Evolutionary conservation across 2,113 vertebrate genomes (phyloP).

Genomic region (Capra hircus): DNA sequence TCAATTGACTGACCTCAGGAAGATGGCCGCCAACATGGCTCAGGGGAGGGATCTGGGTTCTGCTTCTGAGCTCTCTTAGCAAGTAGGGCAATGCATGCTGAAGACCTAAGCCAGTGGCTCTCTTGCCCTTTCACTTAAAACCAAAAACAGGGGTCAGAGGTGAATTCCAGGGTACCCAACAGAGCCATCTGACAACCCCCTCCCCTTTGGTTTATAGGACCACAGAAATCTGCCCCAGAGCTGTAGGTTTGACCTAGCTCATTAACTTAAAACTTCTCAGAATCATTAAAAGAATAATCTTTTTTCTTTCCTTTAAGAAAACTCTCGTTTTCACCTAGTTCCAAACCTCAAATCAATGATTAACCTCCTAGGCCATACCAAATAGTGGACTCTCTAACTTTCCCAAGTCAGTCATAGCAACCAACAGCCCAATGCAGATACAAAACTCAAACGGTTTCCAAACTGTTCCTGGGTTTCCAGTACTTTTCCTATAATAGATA

Average conservation of each 20-base stretch:
- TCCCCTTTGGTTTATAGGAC: background rate
- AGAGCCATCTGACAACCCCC: background rate
- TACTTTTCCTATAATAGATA: background rate
- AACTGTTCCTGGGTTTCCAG: background rate
- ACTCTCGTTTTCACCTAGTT: background rate
- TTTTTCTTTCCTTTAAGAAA: background rate
- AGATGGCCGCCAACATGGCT: background rate
- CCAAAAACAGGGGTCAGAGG: background rate
- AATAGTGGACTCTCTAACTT: background rate
- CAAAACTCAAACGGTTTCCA: background rate
- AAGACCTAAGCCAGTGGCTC: background rate
- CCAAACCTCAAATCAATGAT: slow-evolving; percentile 17
- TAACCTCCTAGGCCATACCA: background rate
- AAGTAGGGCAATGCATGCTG: background rate
- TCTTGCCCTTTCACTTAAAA: background rate
- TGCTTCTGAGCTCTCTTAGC: background rate
- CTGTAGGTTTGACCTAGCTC: background rate
- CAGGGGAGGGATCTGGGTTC: background rate
- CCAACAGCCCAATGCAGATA: background rate
- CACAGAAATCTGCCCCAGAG: background rate
- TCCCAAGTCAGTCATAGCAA: background rate
- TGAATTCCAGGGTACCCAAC: background rate
- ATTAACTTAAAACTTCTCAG: background rate
- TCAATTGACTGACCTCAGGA: background rate
- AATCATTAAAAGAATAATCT: background rate